Evolutionary conservation across 2,113 vertebrate genomes (phyloP).

Genomic region (Sarotherodon lohbergeri): DNA sequence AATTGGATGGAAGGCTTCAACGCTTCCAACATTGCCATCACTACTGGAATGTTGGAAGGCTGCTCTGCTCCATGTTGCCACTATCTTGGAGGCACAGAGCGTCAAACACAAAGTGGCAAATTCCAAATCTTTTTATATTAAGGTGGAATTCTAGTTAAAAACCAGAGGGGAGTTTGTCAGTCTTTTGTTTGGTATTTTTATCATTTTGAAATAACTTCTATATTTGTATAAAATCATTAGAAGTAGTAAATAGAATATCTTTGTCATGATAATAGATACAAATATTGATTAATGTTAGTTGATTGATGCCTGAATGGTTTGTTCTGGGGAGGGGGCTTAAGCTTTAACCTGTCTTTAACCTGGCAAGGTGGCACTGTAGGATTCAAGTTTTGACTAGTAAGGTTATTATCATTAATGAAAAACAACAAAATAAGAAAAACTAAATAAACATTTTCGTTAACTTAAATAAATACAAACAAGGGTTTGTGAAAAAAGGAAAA

Average conservation of each 20-base stretch:
- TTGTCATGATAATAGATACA: neutral
- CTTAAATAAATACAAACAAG: neutral
- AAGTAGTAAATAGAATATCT: neutral
- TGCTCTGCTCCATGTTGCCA: neutral
- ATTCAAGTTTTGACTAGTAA: neutral
- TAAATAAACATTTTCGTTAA: neutral
- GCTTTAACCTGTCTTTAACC: neutral
- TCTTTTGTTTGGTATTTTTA: neutral
- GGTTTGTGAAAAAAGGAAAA: neutral
- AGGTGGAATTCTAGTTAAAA: neutral
- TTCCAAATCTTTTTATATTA: neutral
- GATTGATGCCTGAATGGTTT: neutral
- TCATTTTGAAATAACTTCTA: neutral
- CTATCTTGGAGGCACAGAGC: neutral
- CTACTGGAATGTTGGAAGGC: neutral
- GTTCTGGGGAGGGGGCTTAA: neutral
- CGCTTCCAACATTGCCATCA: neutral
- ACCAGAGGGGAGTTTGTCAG: neutral
- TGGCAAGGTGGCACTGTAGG: neutral
- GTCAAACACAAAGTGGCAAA: neutral
- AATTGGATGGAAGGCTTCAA: neutral
- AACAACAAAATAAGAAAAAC: neutral
- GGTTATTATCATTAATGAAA: neutral
- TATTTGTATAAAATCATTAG: neutral
- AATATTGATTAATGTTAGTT: neutral